Base-by-base conservation (phyloP, 1,140 invertebrate genomes). In the Pentalonia nigronervosa region DNA sequence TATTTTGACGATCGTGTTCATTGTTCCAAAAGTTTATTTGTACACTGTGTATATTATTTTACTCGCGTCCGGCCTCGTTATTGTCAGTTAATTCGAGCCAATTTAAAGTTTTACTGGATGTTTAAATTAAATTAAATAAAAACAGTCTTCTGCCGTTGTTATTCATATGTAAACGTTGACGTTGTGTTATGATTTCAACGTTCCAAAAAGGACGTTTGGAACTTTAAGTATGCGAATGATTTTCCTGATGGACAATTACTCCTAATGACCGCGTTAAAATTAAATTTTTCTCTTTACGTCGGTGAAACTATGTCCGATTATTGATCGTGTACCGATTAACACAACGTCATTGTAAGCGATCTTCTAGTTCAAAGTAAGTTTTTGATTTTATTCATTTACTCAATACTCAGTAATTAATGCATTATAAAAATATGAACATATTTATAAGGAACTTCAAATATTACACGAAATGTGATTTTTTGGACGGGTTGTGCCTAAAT, bases 61-160 rank as follows among this genome's bases (percentile, higher is more conserved):
- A 67, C 30, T 67, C 60, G 0, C 30, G 25, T n/a, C 60, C 56
- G 56, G 56, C 21, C 60, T 67, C 30, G 60, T 67, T n/a, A 81
- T 81, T 81, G 76, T 81, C 20, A 14, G 76, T 81, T 81, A 81
- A 81, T 81, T 81, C 34, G 20, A 34, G 17, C 76, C 76, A 83
- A 83, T 83, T 83, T 83, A 83, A 83, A 20, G 17, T 20, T 81
- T 67, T 67, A 30, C 25, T 60, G 20, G 20, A 17, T 36, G 34
- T 83, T 83, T 83, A 83, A 83, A 83, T 83, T 36, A 83, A 76
- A 76, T n/a, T 17, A 34, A 76, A 76, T 76, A n/a, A 76, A 76
- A n/a, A 76, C 2, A 2, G 30, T 76, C 30, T 34, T n/a, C 60
- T 76, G n/a, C 60, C n/a, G 30, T 76, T 76, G 60, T 76, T 76